Evolutionary conservation across 2,888 invertebrate genomes (phyloP).

Genomic region (Trichacis sp.): DNA sequence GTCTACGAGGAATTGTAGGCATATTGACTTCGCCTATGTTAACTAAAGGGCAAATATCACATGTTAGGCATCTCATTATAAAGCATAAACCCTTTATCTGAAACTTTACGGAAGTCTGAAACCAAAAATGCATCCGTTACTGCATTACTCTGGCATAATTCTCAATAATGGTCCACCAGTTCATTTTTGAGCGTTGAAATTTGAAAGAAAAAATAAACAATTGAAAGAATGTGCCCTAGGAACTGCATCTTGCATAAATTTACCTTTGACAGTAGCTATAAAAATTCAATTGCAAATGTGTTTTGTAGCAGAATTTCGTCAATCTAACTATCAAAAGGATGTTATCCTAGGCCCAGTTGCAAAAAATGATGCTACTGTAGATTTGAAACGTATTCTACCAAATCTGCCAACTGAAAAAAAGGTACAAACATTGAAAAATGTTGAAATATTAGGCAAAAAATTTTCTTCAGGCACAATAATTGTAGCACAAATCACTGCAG

Average conservation of each 20-base stretch:
- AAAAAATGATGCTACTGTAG: constrained; percentile 4
- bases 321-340: not conserved
- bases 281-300: constrained; percentile 26
- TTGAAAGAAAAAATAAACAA: constrained; percentile 18
- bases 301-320: constrained; percentile 11
- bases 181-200: too few species aligned
- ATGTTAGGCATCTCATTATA: too few species aligned
- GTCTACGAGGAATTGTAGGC: too few species aligned
- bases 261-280: constrained; percentile 22
- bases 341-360: constrained; percentile 12
- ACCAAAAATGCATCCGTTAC: too few species aligned
- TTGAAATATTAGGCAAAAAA: constrained; percentile 24
- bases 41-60: too few species aligned
- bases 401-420: constrained; percentile 10
- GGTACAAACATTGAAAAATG: constrained; percentile 19
- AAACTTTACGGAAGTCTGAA: too few species aligned
- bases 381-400: constrained; percentile 4
- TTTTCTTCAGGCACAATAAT: constrained; percentile 26
- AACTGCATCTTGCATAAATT: constrained; percentile 19
- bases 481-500: constrained; percentile 20
- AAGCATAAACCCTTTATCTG: too few species aligned
- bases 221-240: constrained; percentile 24
- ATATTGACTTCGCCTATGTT: too few species aligned
- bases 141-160: too few species aligned
- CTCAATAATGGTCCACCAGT: too few species aligned